These are phyloP conservation scores for Drosophila leonis DNA, from an alignment of 2,888 invertebrate genomes.

Conservation along the genomic window DNA sequence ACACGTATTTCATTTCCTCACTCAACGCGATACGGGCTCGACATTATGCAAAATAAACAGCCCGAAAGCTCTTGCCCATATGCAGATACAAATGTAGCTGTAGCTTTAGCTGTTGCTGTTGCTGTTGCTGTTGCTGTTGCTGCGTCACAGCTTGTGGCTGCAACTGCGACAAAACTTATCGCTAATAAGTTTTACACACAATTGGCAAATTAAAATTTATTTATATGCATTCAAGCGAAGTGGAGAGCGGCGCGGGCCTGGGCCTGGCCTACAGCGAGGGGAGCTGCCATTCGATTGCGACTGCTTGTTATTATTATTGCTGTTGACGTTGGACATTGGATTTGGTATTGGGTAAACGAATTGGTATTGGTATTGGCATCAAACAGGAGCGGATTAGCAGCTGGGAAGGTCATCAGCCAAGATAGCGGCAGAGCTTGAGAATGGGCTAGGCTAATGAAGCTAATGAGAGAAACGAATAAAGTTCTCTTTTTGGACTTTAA, in stretches of 20 bases:
- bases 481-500: no score
- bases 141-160: slow-evolving; percentile 21
- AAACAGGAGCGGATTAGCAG: slow-evolving; percentile 36
- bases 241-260: no score
- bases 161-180: slow-evolving; percentile 69
- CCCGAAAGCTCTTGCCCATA: slow-evolving; percentile 39
- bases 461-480: no score
- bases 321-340: slow-evolving; percentile 29
- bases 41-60: slow-evolving; percentile 51
- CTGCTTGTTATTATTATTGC: slow-evolving; percentile 44
- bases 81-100: slow-evolving; percentile 25
- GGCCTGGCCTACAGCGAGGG: not conserved
- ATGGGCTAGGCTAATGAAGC: not conserved
- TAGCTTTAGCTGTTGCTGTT: not conserved
- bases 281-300: slow-evolving; percentile 45
- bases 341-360: slow-evolving; percentile 18
- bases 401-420: not conserved
- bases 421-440: not conserved
- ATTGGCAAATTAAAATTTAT: slow-evolving; percentile 79
- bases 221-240: slow-evolving; percentile 52
- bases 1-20: slow-evolving; percentile 54
- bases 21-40: slow-evolving; percentile 28
- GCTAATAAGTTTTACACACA: slow-evolving; percentile 77
- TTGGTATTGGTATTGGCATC: slow-evolving; percentile 24
- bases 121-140: not conserved